Evolutionary conservation across 2,888 invertebrate species (phyloP).

Genomic region (Apamea monoglypha): DNA sequence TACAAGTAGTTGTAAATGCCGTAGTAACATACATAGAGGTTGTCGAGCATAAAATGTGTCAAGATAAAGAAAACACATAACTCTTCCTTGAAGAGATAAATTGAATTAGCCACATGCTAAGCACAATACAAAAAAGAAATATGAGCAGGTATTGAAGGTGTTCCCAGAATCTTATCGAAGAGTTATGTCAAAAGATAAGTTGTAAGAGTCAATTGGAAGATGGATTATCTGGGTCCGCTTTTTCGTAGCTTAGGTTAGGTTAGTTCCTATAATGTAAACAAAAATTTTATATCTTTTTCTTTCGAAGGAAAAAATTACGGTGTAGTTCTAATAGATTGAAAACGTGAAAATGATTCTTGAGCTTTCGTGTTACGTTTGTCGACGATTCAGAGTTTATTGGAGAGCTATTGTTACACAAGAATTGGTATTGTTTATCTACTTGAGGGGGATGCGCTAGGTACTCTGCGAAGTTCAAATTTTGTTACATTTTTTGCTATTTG

Average conservation of each 20-base stretch:
- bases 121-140: constrained; percentile 18
- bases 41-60: neutral
- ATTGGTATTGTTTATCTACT: neutral
- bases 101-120: constrained; percentile 35
- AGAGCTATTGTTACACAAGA: neutral
- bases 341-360: neutral
- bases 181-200: neutral
- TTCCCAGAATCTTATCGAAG: neutral
- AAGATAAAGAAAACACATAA: neutral
- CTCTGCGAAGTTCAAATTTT: too few relatives aligned
- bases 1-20: neutral
- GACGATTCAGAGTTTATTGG: neutral
- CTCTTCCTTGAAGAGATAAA: constrained; percentile 21
- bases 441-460: too few relatives aligned
- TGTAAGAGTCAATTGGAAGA: constrained; percentile 1
- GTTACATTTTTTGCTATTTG: too few relatives aligned
- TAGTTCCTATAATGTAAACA: constrained; percentile 27
- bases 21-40: neutral
- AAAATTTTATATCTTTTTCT: neutral
- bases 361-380: neutral
- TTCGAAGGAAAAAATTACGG: neutral
- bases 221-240: constrained; percentile 25
- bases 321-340: neutral
- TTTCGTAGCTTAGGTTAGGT: constrained; percentile 28
- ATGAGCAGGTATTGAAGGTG: constrained; percentile 3